Conservation (phyloP, 2,113 vertebrate genomes). For the Bubo scandiacus region DNA sequence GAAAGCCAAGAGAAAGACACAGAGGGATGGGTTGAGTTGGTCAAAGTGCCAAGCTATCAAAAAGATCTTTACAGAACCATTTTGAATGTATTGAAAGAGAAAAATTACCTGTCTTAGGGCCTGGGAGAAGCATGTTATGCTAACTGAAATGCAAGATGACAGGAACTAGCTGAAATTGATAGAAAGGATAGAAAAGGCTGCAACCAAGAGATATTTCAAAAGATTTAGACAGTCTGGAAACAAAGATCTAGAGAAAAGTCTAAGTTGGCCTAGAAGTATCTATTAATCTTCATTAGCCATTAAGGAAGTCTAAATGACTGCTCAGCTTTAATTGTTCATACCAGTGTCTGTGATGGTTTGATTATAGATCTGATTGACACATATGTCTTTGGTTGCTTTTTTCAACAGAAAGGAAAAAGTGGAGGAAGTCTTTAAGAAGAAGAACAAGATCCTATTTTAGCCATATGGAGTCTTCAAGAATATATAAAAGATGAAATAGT, state of each 20-base stretch:
- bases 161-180: not conserved
- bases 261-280: not conserved
- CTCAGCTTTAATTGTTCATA: not conserved
- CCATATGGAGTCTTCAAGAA: not conserved
- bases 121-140: not conserved
- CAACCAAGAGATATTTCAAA: not conserved
- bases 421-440: not conserved
- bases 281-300: not conserved
- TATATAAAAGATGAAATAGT: not conserved
- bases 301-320: not conserved
- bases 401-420: not conserved
- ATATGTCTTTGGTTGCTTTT: not conserved
- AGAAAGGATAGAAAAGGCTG: not conserved
- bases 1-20: not conserved
- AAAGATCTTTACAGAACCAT: not conserved
- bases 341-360: not conserved
- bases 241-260: not conserved
- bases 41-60: not conserved
- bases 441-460: not conserved
- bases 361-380: not conserved
- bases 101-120: not conserved
- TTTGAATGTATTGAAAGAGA: not conserved
- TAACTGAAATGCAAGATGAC: not conserved
- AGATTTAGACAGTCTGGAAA: not conserved
- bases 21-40: not conserved